Evolutionary conservation across 1,140 invertebrate genomes (phyloP).

Genomic region (Nasonia vitripennis): DNA sequence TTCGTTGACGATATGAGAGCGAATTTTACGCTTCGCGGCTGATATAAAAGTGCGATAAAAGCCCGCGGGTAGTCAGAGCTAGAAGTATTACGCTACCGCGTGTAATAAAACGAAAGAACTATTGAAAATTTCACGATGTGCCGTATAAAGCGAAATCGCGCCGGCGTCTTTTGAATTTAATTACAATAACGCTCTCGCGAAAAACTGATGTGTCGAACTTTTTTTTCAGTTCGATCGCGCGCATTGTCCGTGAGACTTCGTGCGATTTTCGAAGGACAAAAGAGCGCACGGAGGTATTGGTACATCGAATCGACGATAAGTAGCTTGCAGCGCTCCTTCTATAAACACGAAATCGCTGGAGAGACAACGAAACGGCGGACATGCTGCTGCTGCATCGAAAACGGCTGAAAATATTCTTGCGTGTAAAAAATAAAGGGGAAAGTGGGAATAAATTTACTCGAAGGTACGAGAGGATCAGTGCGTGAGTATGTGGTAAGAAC

Average conservation of each 20-base stretch:
- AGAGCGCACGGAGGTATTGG: not conserved
- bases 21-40: not conserved
- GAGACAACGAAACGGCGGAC: slow-evolving; percentile 8
- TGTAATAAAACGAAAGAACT: not conserved
- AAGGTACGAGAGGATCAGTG: not conserved
- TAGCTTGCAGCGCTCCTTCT: not conserved
- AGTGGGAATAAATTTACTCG: not conserved
- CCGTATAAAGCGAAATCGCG: not conserved
- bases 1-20: not conserved
- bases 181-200: not conserved
- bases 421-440: not conserved
- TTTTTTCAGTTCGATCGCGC: not conserved
- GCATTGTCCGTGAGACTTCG: not conserved
- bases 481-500: not conserved
- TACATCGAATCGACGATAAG: not conserved
- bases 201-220: not conserved
- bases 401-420: not conserved
- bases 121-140: not conserved
- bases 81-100: not conserved
- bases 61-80: not conserved
- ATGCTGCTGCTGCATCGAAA: not conserved
- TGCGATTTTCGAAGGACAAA: not conserved
- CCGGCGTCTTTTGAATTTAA: not conserved
- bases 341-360: not conserved
- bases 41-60: not conserved